These are phyloP conservation scores for Tetramorium parvispinum DNA, from an alignment of 1,140 invertebrate genomes.

Conservation along the genomic window DNA sequence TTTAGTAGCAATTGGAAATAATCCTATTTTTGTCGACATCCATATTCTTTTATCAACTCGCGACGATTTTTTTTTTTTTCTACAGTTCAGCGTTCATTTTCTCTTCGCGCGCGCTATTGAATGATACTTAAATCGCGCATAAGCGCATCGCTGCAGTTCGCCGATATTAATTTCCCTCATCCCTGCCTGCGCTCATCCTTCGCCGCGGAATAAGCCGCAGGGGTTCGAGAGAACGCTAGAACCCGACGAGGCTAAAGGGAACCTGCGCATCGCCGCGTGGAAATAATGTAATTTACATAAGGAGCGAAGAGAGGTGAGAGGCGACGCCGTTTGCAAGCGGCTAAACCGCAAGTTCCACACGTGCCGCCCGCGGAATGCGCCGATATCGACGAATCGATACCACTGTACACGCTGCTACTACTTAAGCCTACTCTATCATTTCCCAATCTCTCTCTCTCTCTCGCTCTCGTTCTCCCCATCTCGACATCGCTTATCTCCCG, in stretches of 20 bases:
- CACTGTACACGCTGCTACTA: slow-evolving; percentile 7
- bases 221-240: neutral
- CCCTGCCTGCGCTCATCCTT: slow-evolving; percentile 9
- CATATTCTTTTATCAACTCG: neutral
- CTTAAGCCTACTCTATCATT: slow-evolving; percentile 4
- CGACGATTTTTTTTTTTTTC: neutral
- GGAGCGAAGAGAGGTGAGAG: slow-evolving; percentile 25
- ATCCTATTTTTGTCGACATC: neutral
- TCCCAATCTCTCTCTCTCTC: neutral
- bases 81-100: neutral
- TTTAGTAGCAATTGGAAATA: neutral
- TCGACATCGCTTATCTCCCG: neutral
- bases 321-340: neutral
- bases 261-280: slow-evolving; percentile 30
- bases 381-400: slow-evolving; percentile 54
- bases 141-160: slow-evolving; percentile 14
- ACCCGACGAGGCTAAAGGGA: neutral
- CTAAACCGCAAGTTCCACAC: slow-evolving; percentile 45
- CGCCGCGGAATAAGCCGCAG: slow-evolving; percentile 14
- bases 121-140: slow-evolving; percentile 2
- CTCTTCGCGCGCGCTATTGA: neutral
- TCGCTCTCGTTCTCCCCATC: neutral
- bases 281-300: slow-evolving; percentile 60
- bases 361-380: slow-evolving; percentile 42
- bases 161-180: slow-evolving; percentile 42